Evolutionary conservation across 2,888 invertebrate genomes (phyloP).

Genomic region (Candidula unifasciata): DNA sequence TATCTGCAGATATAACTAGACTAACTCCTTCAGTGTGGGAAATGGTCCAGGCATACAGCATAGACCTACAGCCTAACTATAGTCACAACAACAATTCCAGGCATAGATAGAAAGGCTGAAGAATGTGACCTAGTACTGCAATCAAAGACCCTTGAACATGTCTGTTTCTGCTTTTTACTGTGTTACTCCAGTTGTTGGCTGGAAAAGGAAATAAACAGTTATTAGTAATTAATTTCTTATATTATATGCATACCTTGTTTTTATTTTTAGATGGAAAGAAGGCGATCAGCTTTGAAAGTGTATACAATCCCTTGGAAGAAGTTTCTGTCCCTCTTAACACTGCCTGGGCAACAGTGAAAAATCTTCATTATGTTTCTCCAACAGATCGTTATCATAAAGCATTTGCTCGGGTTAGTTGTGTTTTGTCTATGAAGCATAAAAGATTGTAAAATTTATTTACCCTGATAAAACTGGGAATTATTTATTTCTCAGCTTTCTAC

Average conservation of each 20-base stretch:
- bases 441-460: not conserved
- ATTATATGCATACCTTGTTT: not conserved
- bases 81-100: too few species aligned
- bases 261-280: constrained; percentile 61
- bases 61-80: too few species aligned
- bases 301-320: constrained; percentile 80
- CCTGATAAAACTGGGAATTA: not conserved
- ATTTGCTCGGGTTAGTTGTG: constrained; percentile 66
- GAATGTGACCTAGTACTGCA: too few species aligned
- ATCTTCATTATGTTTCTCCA: constrained; percentile 88
- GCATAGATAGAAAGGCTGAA: too few species aligned
- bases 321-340: constrained; percentile 86
- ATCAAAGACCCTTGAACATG: too few species aligned
- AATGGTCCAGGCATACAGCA: too few species aligned
- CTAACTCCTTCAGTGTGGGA: too few species aligned
- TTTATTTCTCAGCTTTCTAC: not conserved
- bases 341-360: constrained; percentile 92
- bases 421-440: not conserved
- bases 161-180: too few species aligned
- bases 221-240: too few species aligned
- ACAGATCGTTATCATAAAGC: constrained; percentile 64
- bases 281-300: constrained; percentile 66
- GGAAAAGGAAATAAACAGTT: too few species aligned
- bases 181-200: too few species aligned
- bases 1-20: too few species aligned